Evolutionary conservation across 2,797 vertebrate genomes (phyloP).

Genomic region (Zalophus californianus): DNA sequence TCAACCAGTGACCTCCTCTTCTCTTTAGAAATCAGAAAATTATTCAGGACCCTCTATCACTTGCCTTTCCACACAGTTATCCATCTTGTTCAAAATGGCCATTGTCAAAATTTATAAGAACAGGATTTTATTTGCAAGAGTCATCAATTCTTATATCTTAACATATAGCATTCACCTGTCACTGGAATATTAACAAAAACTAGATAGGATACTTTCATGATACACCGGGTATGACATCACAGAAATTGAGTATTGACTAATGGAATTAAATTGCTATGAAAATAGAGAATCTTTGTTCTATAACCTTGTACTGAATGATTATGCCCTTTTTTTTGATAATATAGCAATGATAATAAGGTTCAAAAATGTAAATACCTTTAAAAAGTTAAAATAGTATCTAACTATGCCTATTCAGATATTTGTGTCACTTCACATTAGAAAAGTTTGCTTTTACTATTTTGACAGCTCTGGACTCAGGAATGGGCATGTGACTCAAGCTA

Average conservation of each 20-base stretch:
- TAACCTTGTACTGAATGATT: not conserved
- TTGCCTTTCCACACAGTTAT: not conserved
- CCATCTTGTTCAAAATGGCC: not conserved
- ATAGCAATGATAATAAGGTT: not conserved
- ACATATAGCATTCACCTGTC: not conserved
- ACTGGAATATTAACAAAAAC: not conserved
- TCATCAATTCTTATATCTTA: not conserved
- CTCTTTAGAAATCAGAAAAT: constrained; percentile 26
- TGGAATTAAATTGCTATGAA: not conserved
- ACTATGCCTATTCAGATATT: not conserved
- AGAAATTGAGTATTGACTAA: not conserved
- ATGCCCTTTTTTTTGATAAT: not conserved
- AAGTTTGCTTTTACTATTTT: constrained; percentile 9
- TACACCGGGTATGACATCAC: not conserved
- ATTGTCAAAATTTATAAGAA: not conserved
- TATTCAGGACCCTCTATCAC: not conserved
- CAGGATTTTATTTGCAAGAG: not conserved
- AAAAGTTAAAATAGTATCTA: not conserved
- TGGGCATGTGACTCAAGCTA: not conserved
- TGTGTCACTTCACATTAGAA: not conserved
- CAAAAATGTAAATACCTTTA: not conserved
- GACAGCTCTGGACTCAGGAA: not conserved
- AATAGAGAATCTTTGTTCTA: not conserved
- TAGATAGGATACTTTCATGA: not conserved
- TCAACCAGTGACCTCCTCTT: not conserved